A percentile compares a stretch with the other conserved stretches of the same genome.
phyloP scores from a whole-genome alignment of 2,888 invertebrate species.

The Stenolophus ochropezus region DNA sequence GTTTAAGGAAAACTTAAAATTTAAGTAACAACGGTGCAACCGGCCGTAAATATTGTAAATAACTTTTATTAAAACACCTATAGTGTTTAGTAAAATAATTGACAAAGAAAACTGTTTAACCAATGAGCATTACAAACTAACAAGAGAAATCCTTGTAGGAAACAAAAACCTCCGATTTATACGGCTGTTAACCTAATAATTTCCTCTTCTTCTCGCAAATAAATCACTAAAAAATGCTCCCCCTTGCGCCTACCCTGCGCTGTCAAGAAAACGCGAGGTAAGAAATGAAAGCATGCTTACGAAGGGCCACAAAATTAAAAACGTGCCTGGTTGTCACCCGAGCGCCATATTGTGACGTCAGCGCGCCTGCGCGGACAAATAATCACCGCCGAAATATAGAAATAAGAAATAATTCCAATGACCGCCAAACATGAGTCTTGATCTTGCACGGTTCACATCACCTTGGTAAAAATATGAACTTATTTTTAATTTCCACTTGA shows the following conservation, averaged over 20 bases:
- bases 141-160: no score
- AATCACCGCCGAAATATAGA: slow-evolving; percentile 6
- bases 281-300: slow-evolving; percentile 57
- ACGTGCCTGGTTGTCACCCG: slow-evolving; percentile 50
- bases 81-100: no score
- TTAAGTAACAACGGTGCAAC: no score
- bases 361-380: background rate
- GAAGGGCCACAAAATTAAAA: slow-evolving; percentile 55
- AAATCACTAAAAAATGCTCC: background rate
- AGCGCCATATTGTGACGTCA: slow-evolving; percentile 35
- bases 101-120: no score
- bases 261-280: slow-evolving; percentile 50
- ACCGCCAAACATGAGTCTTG: slow-evolving; percentile 10
- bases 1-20: no score
- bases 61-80: no score
- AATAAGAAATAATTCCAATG: slow-evolving; percentile 6
- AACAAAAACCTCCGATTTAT: no score
- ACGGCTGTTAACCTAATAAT: background rate
- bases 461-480: slow-evolving; percentile 24
- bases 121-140: no score
- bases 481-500: slow-evolving; percentile 38
- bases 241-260: background rate
- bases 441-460: slow-evolving; percentile 37
- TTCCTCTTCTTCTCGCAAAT: background rate
- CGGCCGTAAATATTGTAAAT: no score